Conservation (phyloP, 2,888 invertebrate genomes). For the Drosophila silvestris region DNA sequence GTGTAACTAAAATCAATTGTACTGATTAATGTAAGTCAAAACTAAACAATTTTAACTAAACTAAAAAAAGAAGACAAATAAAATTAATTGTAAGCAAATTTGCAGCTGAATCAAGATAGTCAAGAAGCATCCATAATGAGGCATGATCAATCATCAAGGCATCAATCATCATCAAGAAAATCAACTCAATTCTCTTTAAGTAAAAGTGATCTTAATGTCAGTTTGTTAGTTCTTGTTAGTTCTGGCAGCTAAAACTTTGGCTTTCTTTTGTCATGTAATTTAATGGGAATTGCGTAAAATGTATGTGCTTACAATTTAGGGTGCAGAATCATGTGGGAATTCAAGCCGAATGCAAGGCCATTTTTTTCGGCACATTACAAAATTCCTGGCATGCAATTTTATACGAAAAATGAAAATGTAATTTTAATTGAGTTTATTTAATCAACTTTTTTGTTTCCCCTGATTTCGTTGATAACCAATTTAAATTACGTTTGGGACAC, state of each 20-base stretch:
- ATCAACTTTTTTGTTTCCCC: not conserved
- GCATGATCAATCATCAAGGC: not conserved
- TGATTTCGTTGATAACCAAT: not conserved
- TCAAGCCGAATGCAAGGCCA: not conserved
- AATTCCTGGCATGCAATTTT: not conserved
- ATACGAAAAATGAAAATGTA: not conserved
- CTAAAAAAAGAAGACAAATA: not conserved
- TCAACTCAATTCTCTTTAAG: not conserved
- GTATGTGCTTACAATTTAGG: not conserved
- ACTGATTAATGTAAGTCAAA: not conserved
- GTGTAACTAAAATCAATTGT: not conserved
- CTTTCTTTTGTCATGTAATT: not conserved
- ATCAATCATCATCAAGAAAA: not conserved
- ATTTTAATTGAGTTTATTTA: not conserved
- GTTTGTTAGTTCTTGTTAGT: not conserved
- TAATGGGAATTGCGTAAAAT: not conserved
- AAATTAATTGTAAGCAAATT: not conserved
- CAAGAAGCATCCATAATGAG: not conserved
- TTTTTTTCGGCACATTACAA: not conserved
- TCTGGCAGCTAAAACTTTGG: not conserved
- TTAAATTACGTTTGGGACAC: not conserved
- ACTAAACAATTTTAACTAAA: not conserved
- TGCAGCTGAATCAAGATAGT: not conserved
- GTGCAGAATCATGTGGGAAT: not conserved
- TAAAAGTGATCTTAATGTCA: not conserved